Evolutionary conservation across 2,797 vertebrate species (phyloP).

Genomic region (Borostomias antarcticus): DNA sequence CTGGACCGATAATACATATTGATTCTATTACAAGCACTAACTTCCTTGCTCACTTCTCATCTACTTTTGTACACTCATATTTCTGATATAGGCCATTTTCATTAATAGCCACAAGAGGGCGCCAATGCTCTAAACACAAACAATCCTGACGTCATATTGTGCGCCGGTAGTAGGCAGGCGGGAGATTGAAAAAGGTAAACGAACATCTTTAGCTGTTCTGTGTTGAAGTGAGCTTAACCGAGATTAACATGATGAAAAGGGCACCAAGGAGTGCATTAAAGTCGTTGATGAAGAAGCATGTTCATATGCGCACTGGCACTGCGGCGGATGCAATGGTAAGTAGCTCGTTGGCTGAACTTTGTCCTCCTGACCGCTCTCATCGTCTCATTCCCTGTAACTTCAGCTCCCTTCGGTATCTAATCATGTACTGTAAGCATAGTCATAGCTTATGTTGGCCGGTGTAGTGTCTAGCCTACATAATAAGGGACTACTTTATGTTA

Average conservation of each 20-base stretch:
- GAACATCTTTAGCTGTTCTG: background rate
- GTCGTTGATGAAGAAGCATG: conserved; percentile 47
- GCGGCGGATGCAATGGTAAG: conserved; percentile 67
- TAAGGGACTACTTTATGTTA: too few species aligned
- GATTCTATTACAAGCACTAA: too few species aligned
- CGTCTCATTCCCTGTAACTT: background rate
- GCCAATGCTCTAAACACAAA: background rate
- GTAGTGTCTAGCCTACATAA: too few species aligned
- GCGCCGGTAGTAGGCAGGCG: conserved; percentile 52
- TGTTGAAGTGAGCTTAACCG: background rate
- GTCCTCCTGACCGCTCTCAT: background rate
- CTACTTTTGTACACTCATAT: too few species aligned
- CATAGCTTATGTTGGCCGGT: too few species aligned
- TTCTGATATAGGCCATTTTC: conserved; percentile 39
- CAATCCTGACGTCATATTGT: conserved; percentile 5
- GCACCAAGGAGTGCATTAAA: conserved; percentile 50
- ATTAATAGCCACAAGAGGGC: conserved; percentile 30
- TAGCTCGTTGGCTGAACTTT: background rate
- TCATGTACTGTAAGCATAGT: too few species aligned
- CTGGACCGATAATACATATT: too few species aligned
- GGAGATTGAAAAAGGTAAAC: conserved; percentile 60
- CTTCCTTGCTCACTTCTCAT: too few species aligned
- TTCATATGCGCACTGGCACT: conserved; percentile 42
- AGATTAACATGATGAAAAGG: conserved; percentile 57
- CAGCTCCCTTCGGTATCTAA: too few species aligned